Evolutionary conservation across 2,888 invertebrate species (phyloP).

Genomic region (Agapetus fuscipes): DNA sequence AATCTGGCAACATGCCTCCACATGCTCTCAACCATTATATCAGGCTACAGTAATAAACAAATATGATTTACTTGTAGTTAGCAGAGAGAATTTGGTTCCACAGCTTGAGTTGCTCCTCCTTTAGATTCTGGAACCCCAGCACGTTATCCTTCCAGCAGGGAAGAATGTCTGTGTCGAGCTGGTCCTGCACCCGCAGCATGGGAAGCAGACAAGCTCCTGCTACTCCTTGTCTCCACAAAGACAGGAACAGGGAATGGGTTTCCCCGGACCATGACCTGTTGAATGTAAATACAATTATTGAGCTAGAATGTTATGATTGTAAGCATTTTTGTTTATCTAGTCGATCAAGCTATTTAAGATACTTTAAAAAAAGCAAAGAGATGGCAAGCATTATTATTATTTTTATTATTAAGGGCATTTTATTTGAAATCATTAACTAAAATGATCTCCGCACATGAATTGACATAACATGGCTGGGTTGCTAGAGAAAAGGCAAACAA

Average conservation of each 20-base stretch:
- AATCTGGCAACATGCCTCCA: too few relatives aligned
- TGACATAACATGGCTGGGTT: too few relatives aligned
- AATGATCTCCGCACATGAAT: too few relatives aligned
- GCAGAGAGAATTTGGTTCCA: conserved; percentile 24
- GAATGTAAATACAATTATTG: too few relatives aligned
- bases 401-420: too few relatives aligned
- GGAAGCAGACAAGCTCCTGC: conserved; percentile 42
- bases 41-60: too few relatives aligned
- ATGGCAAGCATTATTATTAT: not conserved
- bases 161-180: conserved; percentile 25
- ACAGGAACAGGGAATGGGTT: conserved; percentile 48
- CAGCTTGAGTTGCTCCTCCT: conserved; percentile 27
- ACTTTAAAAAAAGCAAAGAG: not conserved
- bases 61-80: not conserved
- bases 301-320: too few relatives aligned
- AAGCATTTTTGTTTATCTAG: too few relatives aligned
- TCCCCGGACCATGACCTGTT: conserved; percentile 54
- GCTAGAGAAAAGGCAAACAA: too few relatives aligned
- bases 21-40: conserved; percentile 17
- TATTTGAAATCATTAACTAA: too few relatives aligned
- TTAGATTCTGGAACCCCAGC: conserved; percentile 33
- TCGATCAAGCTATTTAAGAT: too few relatives aligned
- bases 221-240: conserved; percentile 45
- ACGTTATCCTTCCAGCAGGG: conserved; percentile 36
- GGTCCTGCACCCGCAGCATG: conserved; percentile 30